Base-by-base conservation (phyloP, 1,140 invertebrate species). In the Dendroctonus valens region DNA sequence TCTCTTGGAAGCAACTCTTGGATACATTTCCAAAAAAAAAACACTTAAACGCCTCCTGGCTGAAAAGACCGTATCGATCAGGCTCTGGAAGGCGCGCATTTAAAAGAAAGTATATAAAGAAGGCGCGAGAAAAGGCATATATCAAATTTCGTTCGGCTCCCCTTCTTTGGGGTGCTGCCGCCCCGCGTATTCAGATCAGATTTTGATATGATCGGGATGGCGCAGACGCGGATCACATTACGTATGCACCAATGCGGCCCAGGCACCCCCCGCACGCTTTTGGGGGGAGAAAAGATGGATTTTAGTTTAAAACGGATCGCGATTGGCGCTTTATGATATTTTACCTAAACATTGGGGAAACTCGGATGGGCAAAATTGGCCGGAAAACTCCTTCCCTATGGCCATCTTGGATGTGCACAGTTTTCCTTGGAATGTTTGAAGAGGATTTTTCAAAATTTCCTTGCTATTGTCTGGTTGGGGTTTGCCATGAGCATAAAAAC, bases 171-270 rank as follows among this genome's bases (percentile, higher is more conserved):
- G 60, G 57, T 38, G 55, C 68, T 66, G 62, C 64, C 52, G 14
- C 65, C 62, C 65, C 72, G 68, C 67, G 71, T 74, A 74, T 74
- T 74, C 73, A 74, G 71, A 74, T 74, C 50, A 63, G 60, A 55
- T 55, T 64, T 74, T 71, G 70, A 72, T 74, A 69, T 69, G 65
- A 67, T 59, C 44, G 44, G 57, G 12, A 11, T 41, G 41, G 73
- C 71, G 73, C 73, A 73, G 73, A 48, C 68, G 65, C 71, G 62
- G 41, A 55, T 67, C 70, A 66, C 70, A 74, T 74, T 74, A 74
- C 54, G 65, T 72, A 74, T 73, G 73, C 73, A 73, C 73, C 73
- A 74, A 74, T 74, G 73, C 73, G 55, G 65, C 58, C 54, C 15
- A 6, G 40, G 61, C 67, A 55, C 59, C 68, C 67, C 68, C 51